These are phyloP conservation scores for Lonchura striata DNA, from an alignment of 2,113 vertebrate species.

Conservation along the genomic window DNA sequence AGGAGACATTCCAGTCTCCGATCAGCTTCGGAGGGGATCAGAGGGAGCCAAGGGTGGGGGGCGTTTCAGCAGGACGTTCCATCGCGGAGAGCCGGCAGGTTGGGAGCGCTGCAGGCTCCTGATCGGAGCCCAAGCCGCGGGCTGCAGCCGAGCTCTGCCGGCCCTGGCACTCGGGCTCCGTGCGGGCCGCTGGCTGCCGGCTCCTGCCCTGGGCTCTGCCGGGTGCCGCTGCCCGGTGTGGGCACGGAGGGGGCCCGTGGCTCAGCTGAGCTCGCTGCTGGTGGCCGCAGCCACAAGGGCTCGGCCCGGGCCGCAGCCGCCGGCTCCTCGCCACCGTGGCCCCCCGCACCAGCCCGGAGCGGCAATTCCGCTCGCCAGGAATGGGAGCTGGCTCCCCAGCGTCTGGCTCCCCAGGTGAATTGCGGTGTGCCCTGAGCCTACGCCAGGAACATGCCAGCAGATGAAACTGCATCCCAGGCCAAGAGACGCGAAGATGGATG, in stretches of 20 bases:
- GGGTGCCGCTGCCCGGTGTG: rapidly evolving
- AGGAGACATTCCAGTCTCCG: constrained; percentile 54
- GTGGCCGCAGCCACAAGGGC: background rate
- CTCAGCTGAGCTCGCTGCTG: background rate
- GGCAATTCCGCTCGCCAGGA: background rate
- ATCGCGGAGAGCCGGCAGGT: background rate
- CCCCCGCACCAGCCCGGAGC: background rate
- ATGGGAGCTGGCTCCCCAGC: constrained; percentile 34
- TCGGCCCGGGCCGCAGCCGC: background rate
- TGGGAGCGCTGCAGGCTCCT: background rate
- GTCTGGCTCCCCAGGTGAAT: constrained; percentile 42
- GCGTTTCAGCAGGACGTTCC: background rate
- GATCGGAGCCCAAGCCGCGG: background rate
- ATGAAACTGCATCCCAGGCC: constrained; percentile 11
- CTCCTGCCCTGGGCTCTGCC: background rate
- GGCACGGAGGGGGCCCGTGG: background rate
- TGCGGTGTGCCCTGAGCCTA: constrained; percentile 27
- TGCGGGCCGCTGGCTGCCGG: background rate
- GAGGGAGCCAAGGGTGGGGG: constrained; percentile 41
- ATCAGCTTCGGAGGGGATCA: constrained; percentile 14
- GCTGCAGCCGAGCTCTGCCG: background rate
- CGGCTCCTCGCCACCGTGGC: background rate
- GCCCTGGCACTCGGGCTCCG: background rate
- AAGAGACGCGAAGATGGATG: constrained; percentile 24
- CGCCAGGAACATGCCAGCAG: constrained; percentile 52